phyloP scores from a whole-genome alignment of 1,140 invertebrate species.

The Lasioglossum albipes region DNA sequence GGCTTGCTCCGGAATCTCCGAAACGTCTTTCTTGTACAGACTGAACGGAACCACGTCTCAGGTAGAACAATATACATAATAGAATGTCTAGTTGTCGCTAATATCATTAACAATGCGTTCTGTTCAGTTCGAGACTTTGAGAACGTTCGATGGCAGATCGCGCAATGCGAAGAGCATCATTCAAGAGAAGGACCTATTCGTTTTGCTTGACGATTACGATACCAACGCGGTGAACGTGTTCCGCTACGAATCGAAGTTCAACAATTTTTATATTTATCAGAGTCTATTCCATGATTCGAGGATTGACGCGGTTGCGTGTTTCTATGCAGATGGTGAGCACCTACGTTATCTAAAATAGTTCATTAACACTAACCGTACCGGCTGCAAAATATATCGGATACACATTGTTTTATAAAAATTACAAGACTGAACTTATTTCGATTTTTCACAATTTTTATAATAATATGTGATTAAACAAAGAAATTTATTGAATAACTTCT shows the following conservation, averaged over 20 bases:
- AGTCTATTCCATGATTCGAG: slow-evolving; percentile 58
- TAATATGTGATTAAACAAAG: too few species aligned
- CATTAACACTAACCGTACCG: too few species aligned
- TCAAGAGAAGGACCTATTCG: slow-evolving; percentile 54
- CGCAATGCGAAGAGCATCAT: slow-evolving; percentile 56
- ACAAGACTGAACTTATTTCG: too few species aligned
- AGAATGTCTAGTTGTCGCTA: neutral
- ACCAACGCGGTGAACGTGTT: slow-evolving; percentile 65
- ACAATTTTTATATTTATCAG: slow-evolving; percentile 68
- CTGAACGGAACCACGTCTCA: slow-evolving; percentile 42
- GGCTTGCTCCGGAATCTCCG: slow-evolving; percentile 54
- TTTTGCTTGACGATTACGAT: slow-evolving; percentile 64
- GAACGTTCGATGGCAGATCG: slow-evolving; percentile 58
- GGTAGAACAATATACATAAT: slow-evolving; percentile 30
- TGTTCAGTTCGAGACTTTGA: slow-evolving; percentile 52
- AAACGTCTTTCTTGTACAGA: slow-evolving; percentile 59
- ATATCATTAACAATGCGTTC: neutral
- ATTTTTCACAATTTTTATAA: too few species aligned
- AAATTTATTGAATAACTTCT: too few species aligned
- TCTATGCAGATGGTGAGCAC: slow-evolving; percentile 61
- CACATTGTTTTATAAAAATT: too few species aligned
- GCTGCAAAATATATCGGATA: too few species aligned
- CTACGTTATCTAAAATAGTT: too few species aligned
- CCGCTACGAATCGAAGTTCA: slow-evolving; percentile 48
- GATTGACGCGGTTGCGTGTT: slow-evolving; percentile 58